phyloP scores from a whole-genome alignment of 2,888 invertebrate genomes.

The Seira musarum region DNA sequence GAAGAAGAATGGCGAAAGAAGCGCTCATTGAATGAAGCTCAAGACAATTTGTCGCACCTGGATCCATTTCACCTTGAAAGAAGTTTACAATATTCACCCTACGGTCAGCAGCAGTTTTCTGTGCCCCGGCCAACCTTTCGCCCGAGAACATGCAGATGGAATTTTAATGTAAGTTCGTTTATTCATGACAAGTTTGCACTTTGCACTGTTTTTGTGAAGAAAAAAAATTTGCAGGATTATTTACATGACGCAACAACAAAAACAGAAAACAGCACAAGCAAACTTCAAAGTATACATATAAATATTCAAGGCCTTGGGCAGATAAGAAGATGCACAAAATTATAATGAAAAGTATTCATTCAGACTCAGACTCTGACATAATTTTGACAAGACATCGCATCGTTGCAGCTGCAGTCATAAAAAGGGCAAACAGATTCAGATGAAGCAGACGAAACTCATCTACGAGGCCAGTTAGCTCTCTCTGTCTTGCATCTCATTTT shows the following conservation, averaged over 20 bases:
- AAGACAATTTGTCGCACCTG: background rate
- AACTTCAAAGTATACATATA: too few relatives aligned
- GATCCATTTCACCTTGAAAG: conserved; percentile 26
- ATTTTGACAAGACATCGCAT: background rate
- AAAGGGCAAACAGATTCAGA: background rate
- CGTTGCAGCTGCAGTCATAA: background rate
- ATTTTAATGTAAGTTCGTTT: conserved; percentile 57
- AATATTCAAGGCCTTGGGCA: too few relatives aligned
- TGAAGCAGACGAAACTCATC: too few relatives aligned
- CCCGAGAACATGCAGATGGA: conserved; percentile 62
- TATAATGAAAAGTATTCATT: too few relatives aligned
- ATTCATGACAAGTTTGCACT: too few relatives aligned
- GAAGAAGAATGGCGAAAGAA: background rate
- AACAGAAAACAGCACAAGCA: too few relatives aligned
- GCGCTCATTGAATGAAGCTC: background rate
- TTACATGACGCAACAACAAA: too few relatives aligned
- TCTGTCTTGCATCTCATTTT: background rate
- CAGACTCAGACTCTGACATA: background rate
- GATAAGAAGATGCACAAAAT: too few relatives aligned
- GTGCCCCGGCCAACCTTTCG: conserved; percentile 20
- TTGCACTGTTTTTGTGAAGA: too few relatives aligned
- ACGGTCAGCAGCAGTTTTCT: conserved; percentile 10
- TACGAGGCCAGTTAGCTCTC: background rate
- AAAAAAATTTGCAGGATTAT: too few relatives aligned
- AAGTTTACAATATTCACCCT: conserved; percentile 30